These are phyloP conservation scores for Muschampia plurimacula DNA, from an alignment of 2,888 invertebrate species.

Conservation along the genomic window DNA sequence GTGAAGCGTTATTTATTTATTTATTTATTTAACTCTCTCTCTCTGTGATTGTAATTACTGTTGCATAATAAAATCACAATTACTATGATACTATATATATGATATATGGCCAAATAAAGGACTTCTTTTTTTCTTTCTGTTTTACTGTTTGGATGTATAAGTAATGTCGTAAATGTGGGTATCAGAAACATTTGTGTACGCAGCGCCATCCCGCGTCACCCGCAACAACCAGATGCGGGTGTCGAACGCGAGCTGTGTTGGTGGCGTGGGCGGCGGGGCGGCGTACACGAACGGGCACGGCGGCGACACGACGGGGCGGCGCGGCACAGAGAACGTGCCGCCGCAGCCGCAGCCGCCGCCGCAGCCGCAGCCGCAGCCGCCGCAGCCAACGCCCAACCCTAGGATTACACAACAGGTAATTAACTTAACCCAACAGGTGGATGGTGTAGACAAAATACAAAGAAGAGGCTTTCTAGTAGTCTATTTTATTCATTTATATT, in stretches of 20 bases:
- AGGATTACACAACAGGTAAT: slow-evolving; percentile 78
- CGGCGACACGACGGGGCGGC: slow-evolving; percentile 85
- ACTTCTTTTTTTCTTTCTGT: too few relatives aligned
- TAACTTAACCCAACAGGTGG: too few relatives aligned
- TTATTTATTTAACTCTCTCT: too few relatives aligned
- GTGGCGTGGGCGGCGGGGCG: slow-evolving; percentile 58
- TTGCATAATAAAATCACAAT: too few relatives aligned
- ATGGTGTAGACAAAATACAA: too few relatives aligned
- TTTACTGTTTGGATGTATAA: not conserved
- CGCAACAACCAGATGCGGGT: slow-evolving; percentile 83
- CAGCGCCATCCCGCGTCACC: slow-evolving; percentile 78
- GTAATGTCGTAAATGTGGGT: not conserved
- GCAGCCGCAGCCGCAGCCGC: slow-evolving; percentile 48
- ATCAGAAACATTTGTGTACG: slow-evolving; percentile 36
- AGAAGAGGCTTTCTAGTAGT: too few relatives aligned
- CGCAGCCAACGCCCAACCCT: slow-evolving; percentile 63
- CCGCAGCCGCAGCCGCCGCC: slow-evolving; percentile 76
- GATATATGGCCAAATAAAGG: too few relatives aligned
- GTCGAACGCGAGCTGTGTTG: slow-evolving; percentile 81
- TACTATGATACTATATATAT: too few relatives aligned
- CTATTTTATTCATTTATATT: too few relatives aligned
- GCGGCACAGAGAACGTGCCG: slow-evolving; percentile 87
- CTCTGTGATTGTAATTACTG: too few relatives aligned
- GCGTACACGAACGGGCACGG: slow-evolving; percentile 86
- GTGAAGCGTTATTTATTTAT: too few relatives aligned